Evolutionary conservation across 2,888 invertebrate species (phyloP).

Genomic region (Orthosia incerta): DNA sequence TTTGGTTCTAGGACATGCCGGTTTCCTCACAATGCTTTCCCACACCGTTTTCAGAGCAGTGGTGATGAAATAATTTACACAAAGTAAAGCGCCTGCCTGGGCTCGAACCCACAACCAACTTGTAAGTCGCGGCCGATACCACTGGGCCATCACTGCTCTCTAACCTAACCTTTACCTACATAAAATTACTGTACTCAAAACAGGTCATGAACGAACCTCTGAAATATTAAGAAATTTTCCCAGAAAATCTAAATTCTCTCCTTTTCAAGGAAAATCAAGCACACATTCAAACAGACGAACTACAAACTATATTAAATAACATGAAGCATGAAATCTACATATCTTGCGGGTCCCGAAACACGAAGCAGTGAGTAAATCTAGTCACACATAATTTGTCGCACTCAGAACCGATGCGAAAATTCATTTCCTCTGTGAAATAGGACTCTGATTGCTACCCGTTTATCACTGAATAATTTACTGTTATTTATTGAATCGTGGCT

Average conservation of each 20-base stretch:
- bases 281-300: conserved; percentile 34
- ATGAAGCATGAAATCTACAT: conserved; percentile 40
- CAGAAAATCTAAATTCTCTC: neutral
- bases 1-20: too few species aligned
- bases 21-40: too few species aligned
- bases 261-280: conserved; percentile 29
- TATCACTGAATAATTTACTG: conserved; percentile 57
- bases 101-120: too few species aligned
- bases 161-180: too few species aligned
- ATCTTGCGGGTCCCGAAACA: conserved; percentile 43
- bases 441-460: conserved; percentile 71
- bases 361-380: conserved; percentile 17
- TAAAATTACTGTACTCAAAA: too few species aligned
- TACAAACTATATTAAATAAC: conserved; percentile 51
- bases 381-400: conserved; percentile 22
- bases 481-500: conserved; percentile 42
- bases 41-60: too few species aligned
- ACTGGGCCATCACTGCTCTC: too few species aligned
- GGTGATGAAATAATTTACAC: too few species aligned
- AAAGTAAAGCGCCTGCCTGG: too few species aligned
- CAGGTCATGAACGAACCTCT: neutral
- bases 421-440: conserved; percentile 76
- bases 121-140: too few species aligned
- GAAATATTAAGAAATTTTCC: neutral
- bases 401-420: conserved; percentile 59